Percentiles rank a stretch among this genome's conserved stretches.
Evolutionary conservation across 1,140 invertebrate species (phyloP).

Genomic region (Habropoda laboriosa): DNA sequence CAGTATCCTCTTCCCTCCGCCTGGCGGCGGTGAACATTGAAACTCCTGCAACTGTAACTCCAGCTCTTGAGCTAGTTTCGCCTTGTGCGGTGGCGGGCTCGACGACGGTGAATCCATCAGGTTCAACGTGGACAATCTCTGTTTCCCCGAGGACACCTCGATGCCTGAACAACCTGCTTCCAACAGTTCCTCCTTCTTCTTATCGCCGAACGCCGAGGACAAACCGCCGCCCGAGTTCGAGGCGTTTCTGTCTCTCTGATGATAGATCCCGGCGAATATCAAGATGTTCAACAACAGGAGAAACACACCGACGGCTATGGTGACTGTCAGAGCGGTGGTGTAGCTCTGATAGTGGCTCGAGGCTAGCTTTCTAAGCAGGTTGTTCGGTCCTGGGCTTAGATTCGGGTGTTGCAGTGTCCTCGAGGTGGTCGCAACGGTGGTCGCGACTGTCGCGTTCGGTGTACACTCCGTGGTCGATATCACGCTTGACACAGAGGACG

Average conservation of each 20-base stretch:
- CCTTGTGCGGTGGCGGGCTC: slow-evolving; percentile 83
- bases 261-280: slow-evolving; percentile 97
- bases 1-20: slow-evolving; percentile 80
- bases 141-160: slow-evolving; percentile 84
- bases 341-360: slow-evolving; percentile 92
- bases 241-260: slow-evolving; percentile 88
- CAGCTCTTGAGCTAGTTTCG: slow-evolving; percentile 86
- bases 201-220: slow-evolving; percentile 80
- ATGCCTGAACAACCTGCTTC: slow-evolving; percentile 87
- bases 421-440: slow-evolving; percentile 76
- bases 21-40: slow-evolving; percentile 83
- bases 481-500: slow-evolving; percentile 72
- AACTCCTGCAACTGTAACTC: slow-evolving; percentile 86
- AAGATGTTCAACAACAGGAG: slow-evolving; percentile 94
- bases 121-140: slow-evolving; percentile 80
- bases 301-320: slow-evolving; percentile 95
- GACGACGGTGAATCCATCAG: slow-evolving; percentile 77
- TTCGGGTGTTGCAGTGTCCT: slow-evolving; percentile 71
- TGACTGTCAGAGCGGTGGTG: slow-evolving; percentile 94
- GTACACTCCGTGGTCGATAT: slow-evolving; percentile 78
- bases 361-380: slow-evolving; percentile 87
- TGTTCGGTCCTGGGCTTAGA: slow-evolving; percentile 82
- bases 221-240: slow-evolving; percentile 77
- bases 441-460: slow-evolving; percentile 78
- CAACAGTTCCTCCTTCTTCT: slow-evolving; percentile 88